A percentile compares a stretch with the other conserved stretches of the same genome.
phyloP scores from a whole-genome alignment of 2,888 invertebrate genomes.

The Cosmorhoe ocellata region DNA sequence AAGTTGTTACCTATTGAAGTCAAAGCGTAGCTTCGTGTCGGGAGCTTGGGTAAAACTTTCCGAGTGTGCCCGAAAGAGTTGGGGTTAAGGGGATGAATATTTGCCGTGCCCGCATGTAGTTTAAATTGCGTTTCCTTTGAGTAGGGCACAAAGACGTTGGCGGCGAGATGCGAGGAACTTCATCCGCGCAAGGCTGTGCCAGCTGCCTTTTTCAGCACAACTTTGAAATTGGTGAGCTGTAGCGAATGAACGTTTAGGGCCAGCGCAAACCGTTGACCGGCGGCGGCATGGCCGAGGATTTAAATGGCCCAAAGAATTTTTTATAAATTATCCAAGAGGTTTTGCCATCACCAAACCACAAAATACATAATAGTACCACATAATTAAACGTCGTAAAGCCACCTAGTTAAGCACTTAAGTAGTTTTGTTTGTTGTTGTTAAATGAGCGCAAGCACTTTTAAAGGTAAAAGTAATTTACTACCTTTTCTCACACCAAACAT shows the following conservation, averaged over 20 bases:
- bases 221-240: slow-evolving; percentile 45
- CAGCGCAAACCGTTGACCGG: too few relatives aligned
- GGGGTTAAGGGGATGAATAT: slow-evolving; percentile 57
- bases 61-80: slow-evolving; percentile 50
- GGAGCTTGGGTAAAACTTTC: slow-evolving; percentile 45
- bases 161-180: slow-evolving; percentile 56
- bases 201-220: slow-evolving; percentile 58
- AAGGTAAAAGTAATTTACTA: too few relatives aligned
- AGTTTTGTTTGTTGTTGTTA: too few relatives aligned
- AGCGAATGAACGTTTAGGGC: slow-evolving; percentile 44
- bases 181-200: slow-evolving; percentile 50
- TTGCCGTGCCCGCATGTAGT: slow-evolving; percentile 69
- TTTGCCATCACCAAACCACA: too few relatives aligned
- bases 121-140: slow-evolving; percentile 74
- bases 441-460: slow-evolving; percentile 2
- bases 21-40: slow-evolving; percentile 19
- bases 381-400: neutral
- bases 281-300: too few relatives aligned
- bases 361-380: too few relatives aligned
- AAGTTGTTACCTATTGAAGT: too few relatives aligned
- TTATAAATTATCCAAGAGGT: too few relatives aligned
- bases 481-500: too few relatives aligned
- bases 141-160: slow-evolving; percentile 58
- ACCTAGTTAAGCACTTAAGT: neutral
- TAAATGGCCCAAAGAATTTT: too few relatives aligned